phyloP scores from a whole-genome alignment of 2,113 vertebrate species.

The Okapia johnstoni region DNA sequence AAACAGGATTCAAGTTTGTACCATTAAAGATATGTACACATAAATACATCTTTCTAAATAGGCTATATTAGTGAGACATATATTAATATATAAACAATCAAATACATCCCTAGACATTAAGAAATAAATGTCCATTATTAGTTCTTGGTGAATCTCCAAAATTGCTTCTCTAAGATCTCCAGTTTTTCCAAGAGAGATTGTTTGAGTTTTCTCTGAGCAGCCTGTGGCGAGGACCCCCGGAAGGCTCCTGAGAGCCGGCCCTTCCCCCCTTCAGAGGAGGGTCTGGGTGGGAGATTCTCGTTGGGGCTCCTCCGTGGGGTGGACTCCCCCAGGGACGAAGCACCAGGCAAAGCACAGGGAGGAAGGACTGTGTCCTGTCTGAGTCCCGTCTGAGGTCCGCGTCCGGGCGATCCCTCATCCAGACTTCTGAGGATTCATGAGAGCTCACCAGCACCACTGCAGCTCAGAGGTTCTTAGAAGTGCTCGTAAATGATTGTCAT shows the following conservation, averaged over 20 bases:
- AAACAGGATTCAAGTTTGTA: neutral
- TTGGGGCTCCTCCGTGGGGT: neutral
- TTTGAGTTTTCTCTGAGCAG: neutral
- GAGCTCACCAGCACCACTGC: neutral
- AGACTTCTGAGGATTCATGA: neutral
- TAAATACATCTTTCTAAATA: neutral
- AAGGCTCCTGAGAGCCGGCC: neutral
- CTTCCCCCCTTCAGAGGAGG: neutral
- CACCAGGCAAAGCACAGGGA: neutral
- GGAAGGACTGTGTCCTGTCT: neutral
- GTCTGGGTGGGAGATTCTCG: rapidly evolving
- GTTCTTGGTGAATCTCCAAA: neutral
- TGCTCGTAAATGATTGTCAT: neutral
- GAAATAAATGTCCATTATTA: neutral
- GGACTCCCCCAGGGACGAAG: neutral
- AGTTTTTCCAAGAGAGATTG: neutral
- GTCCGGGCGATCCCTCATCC: neutral
- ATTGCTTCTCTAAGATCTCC: neutral
- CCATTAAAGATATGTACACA: neutral
- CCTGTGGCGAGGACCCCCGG: rapidly evolving
- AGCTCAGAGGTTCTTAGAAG: neutral
- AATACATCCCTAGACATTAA: neutral
- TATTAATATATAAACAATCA: neutral
- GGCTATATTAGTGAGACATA: neutral
- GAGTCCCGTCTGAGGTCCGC: neutral